These are phyloP conservation scores for Volucella inflata DNA, from an alignment of 2,888 invertebrate species.

Conservation along the genomic window DNA sequence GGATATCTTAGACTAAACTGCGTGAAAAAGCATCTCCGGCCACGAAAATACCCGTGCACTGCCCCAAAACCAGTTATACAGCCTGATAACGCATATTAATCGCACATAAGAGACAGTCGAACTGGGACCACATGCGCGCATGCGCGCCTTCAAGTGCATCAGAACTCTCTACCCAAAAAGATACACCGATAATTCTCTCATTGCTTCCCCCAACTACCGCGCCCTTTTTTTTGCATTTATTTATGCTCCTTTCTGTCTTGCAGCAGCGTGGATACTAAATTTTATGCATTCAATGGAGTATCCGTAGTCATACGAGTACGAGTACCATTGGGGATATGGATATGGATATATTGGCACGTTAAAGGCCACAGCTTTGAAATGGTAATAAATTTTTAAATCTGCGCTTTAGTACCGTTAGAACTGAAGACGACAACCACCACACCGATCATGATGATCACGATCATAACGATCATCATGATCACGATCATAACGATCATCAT, in stretches of 20 bases:
- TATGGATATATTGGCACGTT: constrained; percentile 57
- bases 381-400: constrained; percentile 70
- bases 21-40: constrained; percentile 23
- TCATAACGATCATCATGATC: constrained; percentile 12
- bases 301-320: too few species aligned
- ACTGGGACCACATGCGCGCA: constrained; percentile 42
- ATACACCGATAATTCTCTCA: constrained; percentile 12
- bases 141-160: constrained; percentile 55
- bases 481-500: constrained; percentile 15
- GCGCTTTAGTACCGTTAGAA: constrained; percentile 69
- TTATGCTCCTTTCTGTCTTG: constrained; percentile 35
- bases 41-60: not conserved
- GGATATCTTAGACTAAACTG: not conserved
- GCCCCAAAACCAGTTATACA: constrained; percentile 54
- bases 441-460: constrained; percentile 10
- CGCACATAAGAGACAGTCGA: constrained; percentile 17
- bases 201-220: not conserved
- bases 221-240: constrained; percentile 32
- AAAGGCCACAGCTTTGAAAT: constrained; percentile 55
- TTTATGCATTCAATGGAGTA: constrained; percentile 37
- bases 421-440: constrained; percentile 35
- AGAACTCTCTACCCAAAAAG: constrained; percentile 39
- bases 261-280: constrained; percentile 44
- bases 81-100: constrained; percentile 56
- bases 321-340: constrained; percentile 20